These are phyloP conservation scores for Euura saliciscinereae DNA, from an alignment of 1,140 invertebrate genomes.

Conservation along the genomic window DNA sequence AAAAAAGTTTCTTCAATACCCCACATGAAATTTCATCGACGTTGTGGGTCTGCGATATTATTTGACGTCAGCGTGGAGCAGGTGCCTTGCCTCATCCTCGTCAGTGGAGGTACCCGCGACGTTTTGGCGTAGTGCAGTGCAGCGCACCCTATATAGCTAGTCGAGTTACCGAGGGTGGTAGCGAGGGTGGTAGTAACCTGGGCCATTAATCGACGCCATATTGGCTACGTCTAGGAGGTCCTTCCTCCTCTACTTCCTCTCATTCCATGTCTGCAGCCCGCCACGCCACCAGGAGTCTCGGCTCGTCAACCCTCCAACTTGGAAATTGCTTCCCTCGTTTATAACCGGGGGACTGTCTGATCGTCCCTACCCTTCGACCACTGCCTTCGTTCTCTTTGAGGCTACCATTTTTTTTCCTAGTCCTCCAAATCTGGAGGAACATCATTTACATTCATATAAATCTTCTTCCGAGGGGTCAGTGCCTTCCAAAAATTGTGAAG, in stretches of 20 bases:
- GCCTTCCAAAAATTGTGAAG: too few species aligned
- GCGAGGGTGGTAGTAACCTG: slow-evolving; percentile 38
- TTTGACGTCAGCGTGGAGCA: not conserved
- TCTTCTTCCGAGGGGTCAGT: too few species aligned
- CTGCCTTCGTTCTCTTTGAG: too few species aligned
- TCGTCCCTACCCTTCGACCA: not conserved
- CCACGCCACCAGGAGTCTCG: slow-evolving; percentile 26
- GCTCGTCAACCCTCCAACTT: slow-evolving; percentile 47
- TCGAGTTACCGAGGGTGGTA: slow-evolving; percentile 20
- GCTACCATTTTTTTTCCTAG: too few species aligned
- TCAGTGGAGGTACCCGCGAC: not conserved
- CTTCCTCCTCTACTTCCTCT: slow-evolving; percentile 2
- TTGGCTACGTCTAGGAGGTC: slow-evolving; percentile 28
- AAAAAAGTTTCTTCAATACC: too few species aligned
- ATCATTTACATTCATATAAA: too few species aligned
- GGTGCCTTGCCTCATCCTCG: not conserved
- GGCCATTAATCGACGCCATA: slow-evolving; percentile 51
- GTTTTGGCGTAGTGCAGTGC: not conserved
- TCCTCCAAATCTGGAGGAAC: too few species aligned
- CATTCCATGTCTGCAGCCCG: slow-evolving; percentile 9
- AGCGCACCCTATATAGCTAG: too few species aligned
- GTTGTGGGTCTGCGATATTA: too few species aligned
- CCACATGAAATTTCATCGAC: too few species aligned
- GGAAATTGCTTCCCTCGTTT: slow-evolving; percentile 51
- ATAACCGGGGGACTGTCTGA: slow-evolving; percentile 40